These are phyloP conservation scores for Tribolium freemani DNA, from an alignment of 2,888 invertebrate species.

Conservation along the genomic window DNA sequence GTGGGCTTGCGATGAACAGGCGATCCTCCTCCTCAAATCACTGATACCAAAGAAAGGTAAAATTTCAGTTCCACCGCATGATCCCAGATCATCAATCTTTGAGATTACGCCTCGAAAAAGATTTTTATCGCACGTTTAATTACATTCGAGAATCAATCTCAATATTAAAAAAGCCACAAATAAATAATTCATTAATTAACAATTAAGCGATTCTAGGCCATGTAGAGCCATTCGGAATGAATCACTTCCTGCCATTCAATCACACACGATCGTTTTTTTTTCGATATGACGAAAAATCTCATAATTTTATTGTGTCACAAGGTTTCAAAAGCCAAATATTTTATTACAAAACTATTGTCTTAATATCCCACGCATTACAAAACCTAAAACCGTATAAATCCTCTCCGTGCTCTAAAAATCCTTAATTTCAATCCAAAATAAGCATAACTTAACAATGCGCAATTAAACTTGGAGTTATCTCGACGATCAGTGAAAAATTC, in stretches of 20 bases:
- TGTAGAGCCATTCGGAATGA: slow-evolving; percentile 47
- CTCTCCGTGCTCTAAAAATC: slow-evolving; percentile 55
- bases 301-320: slow-evolving; percentile 45
- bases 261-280: slow-evolving; percentile 54
- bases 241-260: slow-evolving; percentile 57
- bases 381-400: slow-evolving; percentile 41
- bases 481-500: slow-evolving; percentile 35
- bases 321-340: slow-evolving; percentile 52
- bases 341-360: slow-evolving; percentile 53
- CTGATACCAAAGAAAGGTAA: slow-evolving; percentile 98
- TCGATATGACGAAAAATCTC: slow-evolving; percentile 44
- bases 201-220: slow-evolving; percentile 41
- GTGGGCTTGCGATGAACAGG: slow-evolving; percentile 98
- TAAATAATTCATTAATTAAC: slow-evolving; percentile 43
- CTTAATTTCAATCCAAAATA: slow-evolving; percentile 49
- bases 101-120: not conserved
- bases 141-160: slow-evolving; percentile 31
- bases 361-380: slow-evolving; percentile 52
- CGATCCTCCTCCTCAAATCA: slow-evolving; percentile 96
- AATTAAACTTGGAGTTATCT: slow-evolving; percentile 49
- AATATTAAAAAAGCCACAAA: slow-evolving; percentile 28
- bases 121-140: slow-evolving; percentile 22
- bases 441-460: slow-evolving; percentile 52
- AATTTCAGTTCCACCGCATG: slow-evolving; percentile 16
- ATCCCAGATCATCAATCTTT: slow-evolving; percentile 21